phyloP scores from a whole-genome alignment of 1,140 invertebrate genomes.

The Macrobrachium nipponense region DNA sequence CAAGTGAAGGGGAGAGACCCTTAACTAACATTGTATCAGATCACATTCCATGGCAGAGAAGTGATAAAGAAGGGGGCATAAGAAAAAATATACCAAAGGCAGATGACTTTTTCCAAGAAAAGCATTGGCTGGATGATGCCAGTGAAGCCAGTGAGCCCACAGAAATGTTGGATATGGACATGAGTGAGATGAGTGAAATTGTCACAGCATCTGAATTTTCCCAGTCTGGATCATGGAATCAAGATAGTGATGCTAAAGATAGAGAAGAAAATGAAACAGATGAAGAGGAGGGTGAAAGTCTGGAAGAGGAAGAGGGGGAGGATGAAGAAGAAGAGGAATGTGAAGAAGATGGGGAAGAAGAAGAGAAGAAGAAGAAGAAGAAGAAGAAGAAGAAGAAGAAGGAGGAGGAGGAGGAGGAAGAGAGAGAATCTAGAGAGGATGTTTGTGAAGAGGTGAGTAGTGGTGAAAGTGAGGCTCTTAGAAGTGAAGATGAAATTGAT shows the following conservation, averaged over 20 bases:
- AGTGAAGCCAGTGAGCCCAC: constrained; percentile 34
- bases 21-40: neutral
- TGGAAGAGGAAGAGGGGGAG: neutral
- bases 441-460: constrained; percentile 1
- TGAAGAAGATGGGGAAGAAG: constrained; percentile 13
- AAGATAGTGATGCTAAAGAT: neutral
- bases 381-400: neutral
- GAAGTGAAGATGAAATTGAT: constrained; percentile 48
- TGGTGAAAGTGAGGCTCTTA: constrained; percentile 11
- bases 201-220: too few relatives aligned
- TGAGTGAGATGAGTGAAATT: constrained; percentile 11
- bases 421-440: constrained; percentile 7
- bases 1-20: constrained; percentile 29
- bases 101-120: neutral
- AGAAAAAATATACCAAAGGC: neutral
- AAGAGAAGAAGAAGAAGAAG: neutral
- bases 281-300: neutral
- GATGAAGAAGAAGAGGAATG: neutral
- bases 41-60: constrained; percentile 5
- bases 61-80: neutral
- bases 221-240: too few relatives aligned
- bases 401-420: constrained; percentile 18
- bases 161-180: constrained; percentile 19
- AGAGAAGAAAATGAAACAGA: constrained; percentile 8
- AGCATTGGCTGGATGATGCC: neutral